Evolutionary conservation across 2,113 vertebrate species (phyloP).

Genomic region (Ahaetulla prasina): DNA sequence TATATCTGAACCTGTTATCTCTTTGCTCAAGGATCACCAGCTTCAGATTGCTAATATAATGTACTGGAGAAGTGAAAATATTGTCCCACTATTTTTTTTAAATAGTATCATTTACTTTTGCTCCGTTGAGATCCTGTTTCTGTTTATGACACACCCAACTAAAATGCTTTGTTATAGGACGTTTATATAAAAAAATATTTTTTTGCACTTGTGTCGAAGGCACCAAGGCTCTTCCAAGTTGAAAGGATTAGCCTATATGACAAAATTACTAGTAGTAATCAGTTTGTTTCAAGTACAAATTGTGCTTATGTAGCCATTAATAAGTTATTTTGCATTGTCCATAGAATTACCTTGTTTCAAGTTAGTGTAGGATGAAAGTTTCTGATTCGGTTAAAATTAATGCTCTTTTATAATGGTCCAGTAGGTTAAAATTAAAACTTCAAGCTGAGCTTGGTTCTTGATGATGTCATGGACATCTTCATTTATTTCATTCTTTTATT

Average conservation of each 20-base stretch:
- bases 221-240: too few species aligned
- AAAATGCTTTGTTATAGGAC: neutral
- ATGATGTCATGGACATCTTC: neutral
- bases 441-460: neutral
- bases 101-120: neutral
- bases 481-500: neutral
- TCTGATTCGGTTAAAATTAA: neutral
- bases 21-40: neutral
- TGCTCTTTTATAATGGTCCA: neutral
- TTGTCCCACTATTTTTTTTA: neutral
- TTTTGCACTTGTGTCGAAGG: too few species aligned
- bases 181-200: neutral
- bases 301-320: neutral
- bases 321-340: neutral
- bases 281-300: neutral
- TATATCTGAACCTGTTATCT: neutral
- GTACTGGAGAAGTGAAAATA: neutral
- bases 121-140: neutral
- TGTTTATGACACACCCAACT: neutral
- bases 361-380: neutral
- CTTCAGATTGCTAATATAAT: neutral
- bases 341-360: neutral
- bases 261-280: neutral
- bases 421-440: neutral
- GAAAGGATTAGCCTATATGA: neutral